Evolutionary conservation across 2,888 invertebrate genomes (phyloP).

Genomic region (Drosophila koepferae): DNA sequence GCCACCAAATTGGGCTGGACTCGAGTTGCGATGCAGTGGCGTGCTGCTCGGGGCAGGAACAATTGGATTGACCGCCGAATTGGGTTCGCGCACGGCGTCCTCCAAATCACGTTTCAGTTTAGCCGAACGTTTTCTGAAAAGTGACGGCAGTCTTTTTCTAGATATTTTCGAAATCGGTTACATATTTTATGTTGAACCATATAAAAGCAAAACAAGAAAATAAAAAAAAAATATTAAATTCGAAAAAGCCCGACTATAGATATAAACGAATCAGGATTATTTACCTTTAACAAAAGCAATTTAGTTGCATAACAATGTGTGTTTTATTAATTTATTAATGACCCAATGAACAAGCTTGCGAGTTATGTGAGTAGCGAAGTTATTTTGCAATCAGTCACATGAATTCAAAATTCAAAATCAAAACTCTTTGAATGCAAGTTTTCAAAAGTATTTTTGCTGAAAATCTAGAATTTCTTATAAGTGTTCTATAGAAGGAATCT

Average conservation of each 20-base stretch:
- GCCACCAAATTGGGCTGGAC: slow-evolving; percentile 76
- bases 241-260: slow-evolving; percentile 52
- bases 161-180: slow-evolving; percentile 83
- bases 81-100: slow-evolving; percentile 92
- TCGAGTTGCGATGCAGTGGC: slow-evolving; percentile 77
- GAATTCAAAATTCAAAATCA: neutral
- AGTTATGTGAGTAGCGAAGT: slow-evolving; percentile 1
- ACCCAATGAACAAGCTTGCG: slow-evolving; percentile 16
- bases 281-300: slow-evolving; percentile 22
- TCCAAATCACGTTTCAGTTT: slow-evolving; percentile 95
- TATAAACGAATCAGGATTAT: slow-evolving; percentile 7
- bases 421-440: neutral
- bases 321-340: slow-evolving; percentile 12
- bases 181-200: slow-evolving; percentile 73
- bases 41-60: slow-evolving; percentile 34
- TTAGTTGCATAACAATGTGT: slow-evolving; percentile 17
- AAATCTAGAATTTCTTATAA: neutral
- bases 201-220: slow-evolving; percentile 63
- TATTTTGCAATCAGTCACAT: slow-evolving; percentile 8
- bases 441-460: neutral
- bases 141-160: slow-evolving; percentile 86
- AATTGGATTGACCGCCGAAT: slow-evolving; percentile 58
- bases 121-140: slow-evolving; percentile 93
- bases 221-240: slow-evolving; percentile 49
- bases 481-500: neutral